Evolutionary conservation across 2,797 vertebrate genomes (phyloP).

Genomic region (Schizopygopsis malacanthus): DNA sequence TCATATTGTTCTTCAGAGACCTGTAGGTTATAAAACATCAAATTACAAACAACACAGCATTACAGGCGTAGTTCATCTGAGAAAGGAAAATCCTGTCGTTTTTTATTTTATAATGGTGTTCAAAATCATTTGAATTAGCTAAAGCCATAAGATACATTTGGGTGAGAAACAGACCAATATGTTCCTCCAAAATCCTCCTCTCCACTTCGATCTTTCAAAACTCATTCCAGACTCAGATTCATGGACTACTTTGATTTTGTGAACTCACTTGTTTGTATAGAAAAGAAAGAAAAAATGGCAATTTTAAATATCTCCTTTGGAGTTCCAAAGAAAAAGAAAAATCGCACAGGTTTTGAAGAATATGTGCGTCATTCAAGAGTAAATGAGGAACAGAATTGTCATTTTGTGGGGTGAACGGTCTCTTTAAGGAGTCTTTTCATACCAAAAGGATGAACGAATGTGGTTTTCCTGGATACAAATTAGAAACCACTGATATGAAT

Average conservation of each 20-base stretch:
- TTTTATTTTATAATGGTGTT: neutral
- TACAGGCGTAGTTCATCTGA: neutral
- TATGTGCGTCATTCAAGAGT: neutral
- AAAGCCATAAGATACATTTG: neutral
- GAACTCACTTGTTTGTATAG: neutral
- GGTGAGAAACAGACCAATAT: neutral
- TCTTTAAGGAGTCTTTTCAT: neutral
- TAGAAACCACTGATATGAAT: constrained; percentile 5
- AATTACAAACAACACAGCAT: neutral
- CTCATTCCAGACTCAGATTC: neutral
- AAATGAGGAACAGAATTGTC: neutral
- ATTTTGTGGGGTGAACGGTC: neutral
- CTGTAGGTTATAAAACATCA: constrained; percentile 64
- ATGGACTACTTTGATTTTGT: neutral
- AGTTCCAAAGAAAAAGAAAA: neutral
- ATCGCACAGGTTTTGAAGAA: neutral
- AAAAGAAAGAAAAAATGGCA: neutral
- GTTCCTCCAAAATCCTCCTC: neutral
- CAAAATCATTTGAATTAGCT: neutral
- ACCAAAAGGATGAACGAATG: constrained; percentile 17
- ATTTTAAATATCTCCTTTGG: neutral
- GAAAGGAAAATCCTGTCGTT: constrained; percentile 13
- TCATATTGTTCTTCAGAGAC: constrained; percentile 80
- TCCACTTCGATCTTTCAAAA: neutral
- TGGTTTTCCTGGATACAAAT: neutral